phyloP scores from a whole-genome alignment of 23 tunicate genomes.

The Oikopleura vanhoeffeni region DNA sequence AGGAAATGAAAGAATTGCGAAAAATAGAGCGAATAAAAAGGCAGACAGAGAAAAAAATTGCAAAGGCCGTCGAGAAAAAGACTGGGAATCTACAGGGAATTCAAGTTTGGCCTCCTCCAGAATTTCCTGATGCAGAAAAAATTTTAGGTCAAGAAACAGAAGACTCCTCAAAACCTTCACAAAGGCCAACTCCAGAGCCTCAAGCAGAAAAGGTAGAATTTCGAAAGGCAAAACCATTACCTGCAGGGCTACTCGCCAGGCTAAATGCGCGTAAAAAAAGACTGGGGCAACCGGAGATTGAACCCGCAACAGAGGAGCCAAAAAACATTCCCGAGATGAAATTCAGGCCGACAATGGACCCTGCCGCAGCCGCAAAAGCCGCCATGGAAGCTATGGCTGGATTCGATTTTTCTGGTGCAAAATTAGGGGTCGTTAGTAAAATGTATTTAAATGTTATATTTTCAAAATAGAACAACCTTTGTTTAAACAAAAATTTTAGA shows the following conservation, averaged over 20 bases:
- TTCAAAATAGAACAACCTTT: too few species aligned
- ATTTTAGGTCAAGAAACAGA: neutral
- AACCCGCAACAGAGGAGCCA: neutral
- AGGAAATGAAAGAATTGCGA: neutral
- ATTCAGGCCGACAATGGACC: neutral
- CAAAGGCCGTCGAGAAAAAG: neutral
- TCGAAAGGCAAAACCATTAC: neutral
- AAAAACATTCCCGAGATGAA: neutral
- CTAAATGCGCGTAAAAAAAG: neutral
- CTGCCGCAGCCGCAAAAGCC: neutral
- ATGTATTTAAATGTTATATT: too few species aligned
- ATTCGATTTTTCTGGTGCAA: neutral
- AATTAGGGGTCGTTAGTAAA: too few species aligned
- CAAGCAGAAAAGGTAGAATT: neutral
- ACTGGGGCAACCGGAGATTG: neutral
- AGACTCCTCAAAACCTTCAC: too few species aligned
- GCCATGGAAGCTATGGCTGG: neutral
- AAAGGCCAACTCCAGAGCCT: neutral
- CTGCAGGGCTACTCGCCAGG: neutral
- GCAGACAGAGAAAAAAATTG: constrained; percentile 5
- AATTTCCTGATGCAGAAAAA: neutral
- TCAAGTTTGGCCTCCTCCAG: neutral
- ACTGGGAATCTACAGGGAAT: neutral
- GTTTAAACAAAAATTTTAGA: too few species aligned
- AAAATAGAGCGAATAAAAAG: neutral